Base-by-base conservation (phyloP, 2,113 vertebrate genomes). In the Callipepla californica region DNA sequence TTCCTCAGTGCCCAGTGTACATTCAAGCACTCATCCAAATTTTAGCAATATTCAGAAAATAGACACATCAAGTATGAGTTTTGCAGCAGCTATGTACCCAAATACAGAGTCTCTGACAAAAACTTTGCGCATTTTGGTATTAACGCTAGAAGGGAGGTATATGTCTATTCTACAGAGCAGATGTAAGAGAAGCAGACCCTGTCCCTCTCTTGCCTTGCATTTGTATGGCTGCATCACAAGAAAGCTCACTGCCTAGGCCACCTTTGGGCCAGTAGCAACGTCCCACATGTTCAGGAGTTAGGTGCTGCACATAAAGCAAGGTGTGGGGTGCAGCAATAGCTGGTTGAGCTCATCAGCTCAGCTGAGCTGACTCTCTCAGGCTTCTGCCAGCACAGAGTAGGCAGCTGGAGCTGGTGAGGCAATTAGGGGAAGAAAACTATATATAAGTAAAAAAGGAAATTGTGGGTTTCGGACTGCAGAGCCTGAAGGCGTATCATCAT, bases 221-320 rank as follows among this genome's bases (percentile, higher is more conserved):
- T 53, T 79, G 58, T 26, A 80, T 5, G 20, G 58, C n/a, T 0
- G 0, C 2, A 0, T 47, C 58, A 53, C 53, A 68, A 61, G n/a
- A 9, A 48, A 70, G 51, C 45, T 19, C 5, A 5, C 20, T 0
- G 2, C 45, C 34, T 9, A 59, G 19, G 21, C 44, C 76, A 34
- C 18, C 32, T 53, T 59, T 14, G 32, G 70, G 32, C 28, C 51
- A 87, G 13, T 3, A 45, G 38, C 38, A 45, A 23, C 7, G 30
- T 42, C 32, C 36, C 38, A 75, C 9, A 12, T 0, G 0, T n/a
- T 47, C 57, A 67, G 66, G 4, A 78, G 14, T 1, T 0, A 91
- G 38, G 16, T 34, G 61, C 51, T 79, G 38, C 50, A 70, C 38
- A 30, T 44, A 3, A 40, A 47, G 40, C 47, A 76, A 80, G 26